Percentiles rank a stretch among this genome's conserved stretches.
Conservation (phyloP, 2,797 vertebrate genomes). For the Avahi laniger region DNA sequence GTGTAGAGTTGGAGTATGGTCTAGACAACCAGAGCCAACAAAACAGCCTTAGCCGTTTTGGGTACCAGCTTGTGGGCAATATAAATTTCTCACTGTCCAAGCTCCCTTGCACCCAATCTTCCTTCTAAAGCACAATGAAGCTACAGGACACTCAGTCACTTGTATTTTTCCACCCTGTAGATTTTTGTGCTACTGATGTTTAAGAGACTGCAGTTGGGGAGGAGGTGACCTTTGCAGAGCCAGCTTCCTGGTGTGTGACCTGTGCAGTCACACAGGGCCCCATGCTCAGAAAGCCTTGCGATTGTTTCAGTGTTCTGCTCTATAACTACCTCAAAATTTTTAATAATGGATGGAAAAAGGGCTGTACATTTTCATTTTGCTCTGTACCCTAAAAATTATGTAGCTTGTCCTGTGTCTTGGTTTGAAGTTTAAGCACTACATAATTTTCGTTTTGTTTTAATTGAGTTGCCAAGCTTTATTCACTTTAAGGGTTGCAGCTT, state of each 20-base stretch:
- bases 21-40: not conserved
- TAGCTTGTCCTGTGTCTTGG: not conserved
- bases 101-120: not conserved
- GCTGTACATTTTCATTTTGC: not conserved
- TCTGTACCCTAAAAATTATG: not conserved
- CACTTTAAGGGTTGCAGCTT: not conserved
- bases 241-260: not conserved
- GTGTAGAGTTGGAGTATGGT: rapidly evolving
- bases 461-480: constrained; percentile 7
- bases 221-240: not conserved
- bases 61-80: not conserved
- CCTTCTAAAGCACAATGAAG: not conserved
- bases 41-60: not conserved
- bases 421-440: not conserved
- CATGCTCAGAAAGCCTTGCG: not conserved
- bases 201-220: not conserved
- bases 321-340: not conserved
- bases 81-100: not conserved
- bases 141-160: not conserved
- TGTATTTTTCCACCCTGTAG: not conserved
- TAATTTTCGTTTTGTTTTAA: constrained; percentile 28
- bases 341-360: not conserved
- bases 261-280: not conserved
- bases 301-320: not conserved
- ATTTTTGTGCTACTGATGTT: not conserved